These are phyloP conservation scores for Apostichopus californicus DNA, from an alignment of 35 echinoderm and acorn worm genomes.

Conservation along the genomic window DNA sequence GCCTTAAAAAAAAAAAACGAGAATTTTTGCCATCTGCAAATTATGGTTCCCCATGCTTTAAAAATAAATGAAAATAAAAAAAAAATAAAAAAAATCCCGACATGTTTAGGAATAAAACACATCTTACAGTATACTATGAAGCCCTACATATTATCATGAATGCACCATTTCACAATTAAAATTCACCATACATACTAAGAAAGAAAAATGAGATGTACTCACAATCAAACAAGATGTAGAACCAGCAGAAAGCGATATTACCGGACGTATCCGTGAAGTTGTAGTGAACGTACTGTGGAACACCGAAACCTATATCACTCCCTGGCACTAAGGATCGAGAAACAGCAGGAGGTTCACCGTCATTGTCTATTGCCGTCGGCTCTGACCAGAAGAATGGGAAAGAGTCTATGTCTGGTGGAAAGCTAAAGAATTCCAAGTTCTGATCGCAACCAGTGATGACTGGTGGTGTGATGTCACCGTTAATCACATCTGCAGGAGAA, in stretches of 20 bases:
- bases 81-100: too few relatives aligned
- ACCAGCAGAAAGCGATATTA: neutral
- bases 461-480: neutral
- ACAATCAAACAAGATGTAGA: neutral
- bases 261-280: constrained; percentile 1
- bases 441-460: neutral
- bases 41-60: too few relatives aligned
- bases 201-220: neutral
- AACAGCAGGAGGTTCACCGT: neutral
- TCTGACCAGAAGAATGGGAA: neutral
- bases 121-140: too few relatives aligned
- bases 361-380: neutral
- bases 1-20: too few relatives aligned
- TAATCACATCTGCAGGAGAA: neutral
- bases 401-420: neutral
- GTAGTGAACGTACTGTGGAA: neutral
- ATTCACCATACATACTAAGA: neutral
- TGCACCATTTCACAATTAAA: too few relatives aligned
- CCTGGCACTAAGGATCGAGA: neutral
- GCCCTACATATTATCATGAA: too few relatives aligned
- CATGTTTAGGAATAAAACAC: too few relatives aligned
- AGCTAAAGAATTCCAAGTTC: neutral
- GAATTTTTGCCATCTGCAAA: too few relatives aligned
- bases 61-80: too few relatives aligned
- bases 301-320: neutral